Conservation (phyloP, 2,888 invertebrate species). For the Zele albiditarsus region DNA sequence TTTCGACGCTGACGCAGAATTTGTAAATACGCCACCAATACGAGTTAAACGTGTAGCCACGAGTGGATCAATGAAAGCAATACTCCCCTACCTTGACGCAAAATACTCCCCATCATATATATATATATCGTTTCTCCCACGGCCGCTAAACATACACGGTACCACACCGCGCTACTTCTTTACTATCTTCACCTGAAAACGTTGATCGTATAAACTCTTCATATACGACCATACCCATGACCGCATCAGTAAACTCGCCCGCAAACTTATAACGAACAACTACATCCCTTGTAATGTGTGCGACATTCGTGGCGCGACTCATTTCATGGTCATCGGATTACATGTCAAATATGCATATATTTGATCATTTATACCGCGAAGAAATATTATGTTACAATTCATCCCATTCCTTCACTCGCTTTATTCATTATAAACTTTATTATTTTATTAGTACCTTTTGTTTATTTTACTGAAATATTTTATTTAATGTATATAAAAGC, state of each 20-base stretch:
- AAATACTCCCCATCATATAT: constrained; percentile 49
- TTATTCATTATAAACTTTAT: neutral
- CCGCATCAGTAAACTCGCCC: constrained; percentile 45
- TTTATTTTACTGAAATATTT: neutral
- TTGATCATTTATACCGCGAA: neutral
- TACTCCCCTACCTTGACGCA: constrained; percentile 54
- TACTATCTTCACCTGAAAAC: constrained; percentile 52
- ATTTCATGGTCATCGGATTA: constrained; percentile 27
- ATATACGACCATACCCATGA: constrained; percentile 43
- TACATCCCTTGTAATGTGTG: neutral
- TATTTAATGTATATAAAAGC: neutral
- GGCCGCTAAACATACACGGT: constrained; percentile 50
- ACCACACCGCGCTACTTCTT: constrained; percentile 64
- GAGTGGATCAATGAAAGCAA: constrained; percentile 70
- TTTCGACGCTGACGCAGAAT: constrained; percentile 50
- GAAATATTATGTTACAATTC: neutral
- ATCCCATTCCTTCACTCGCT: neutral
- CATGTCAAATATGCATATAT: neutral
- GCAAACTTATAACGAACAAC: constrained; percentile 11
- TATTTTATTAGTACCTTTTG: neutral
- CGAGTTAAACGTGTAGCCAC: constrained; percentile 57
- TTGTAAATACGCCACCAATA: constrained; percentile 57
- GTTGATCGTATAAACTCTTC: constrained; percentile 40
- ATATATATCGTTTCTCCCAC: constrained; percentile 35
- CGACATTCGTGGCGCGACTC: constrained; percentile 16